Conservation (phyloP, 2,888 invertebrate genomes). For the Hermaeophaga mercurialis region DNA sequence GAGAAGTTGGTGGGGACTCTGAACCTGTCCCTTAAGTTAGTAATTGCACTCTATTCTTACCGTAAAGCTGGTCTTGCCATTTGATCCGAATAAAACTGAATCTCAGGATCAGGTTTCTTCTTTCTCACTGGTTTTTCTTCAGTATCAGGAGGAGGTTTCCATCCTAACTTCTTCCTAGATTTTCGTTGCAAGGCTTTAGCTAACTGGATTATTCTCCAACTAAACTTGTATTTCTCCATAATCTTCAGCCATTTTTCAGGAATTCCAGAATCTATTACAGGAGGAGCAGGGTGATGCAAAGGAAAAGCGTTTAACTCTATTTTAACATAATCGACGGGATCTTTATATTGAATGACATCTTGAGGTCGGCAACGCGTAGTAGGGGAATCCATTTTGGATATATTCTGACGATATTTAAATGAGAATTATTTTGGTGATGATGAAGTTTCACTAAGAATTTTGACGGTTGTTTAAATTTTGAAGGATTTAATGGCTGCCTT, state of each 20-base stretch:
- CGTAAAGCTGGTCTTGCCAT: constrained; percentile 36
- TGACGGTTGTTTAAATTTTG: constrained; percentile 13
- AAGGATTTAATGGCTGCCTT: background rate
- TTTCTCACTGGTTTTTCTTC: constrained; percentile 25
- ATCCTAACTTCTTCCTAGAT: constrained; percentile 6
- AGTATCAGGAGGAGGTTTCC: constrained; percentile 1
- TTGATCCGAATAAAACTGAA: constrained; percentile 40
- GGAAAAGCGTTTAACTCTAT: constrained; percentile 36
- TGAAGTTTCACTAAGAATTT: constrained; percentile 14
- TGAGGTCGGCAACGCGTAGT: background rate
- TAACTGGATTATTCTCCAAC: constrained; percentile 39
- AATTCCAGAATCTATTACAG: constrained; percentile 25
- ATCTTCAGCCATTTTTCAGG: constrained; percentile 35
- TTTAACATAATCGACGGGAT: constrained; percentile 27
- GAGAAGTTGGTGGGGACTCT: too few species aligned
- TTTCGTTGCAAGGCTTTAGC: constrained; percentile 24
- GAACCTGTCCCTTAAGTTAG: too few species aligned
- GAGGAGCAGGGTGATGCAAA: constrained; percentile 28
- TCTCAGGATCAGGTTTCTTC: constrained; percentile 29
- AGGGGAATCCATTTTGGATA: background rate
- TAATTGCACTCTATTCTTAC: too few species aligned
- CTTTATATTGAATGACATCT: constrained; percentile 1
- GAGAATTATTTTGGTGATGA: constrained; percentile 10
- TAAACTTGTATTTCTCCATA: constrained; percentile 40
- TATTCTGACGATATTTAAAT: too few species aligned